A percentile compares a stretch with the other conserved stretches of the same genome.
These are phyloP conservation scores for Eupithecia centaureata DNA, from an alignment of 2,888 invertebrate species.

Conservation along the genomic window DNA sequence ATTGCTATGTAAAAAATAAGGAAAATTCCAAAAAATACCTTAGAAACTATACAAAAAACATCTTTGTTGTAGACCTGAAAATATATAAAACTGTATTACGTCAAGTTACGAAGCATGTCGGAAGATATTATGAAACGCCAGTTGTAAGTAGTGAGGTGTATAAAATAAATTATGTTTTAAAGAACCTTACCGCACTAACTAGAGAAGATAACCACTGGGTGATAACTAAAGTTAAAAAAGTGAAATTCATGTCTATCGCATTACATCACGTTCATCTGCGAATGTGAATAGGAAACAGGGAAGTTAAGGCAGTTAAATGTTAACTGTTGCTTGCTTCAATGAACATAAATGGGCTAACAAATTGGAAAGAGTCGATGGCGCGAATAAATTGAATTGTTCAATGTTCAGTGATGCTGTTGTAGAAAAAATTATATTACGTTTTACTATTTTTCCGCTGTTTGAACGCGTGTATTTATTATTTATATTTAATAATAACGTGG, in stretches of 20 bases:
- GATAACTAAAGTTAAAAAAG: slow-evolving; percentile 64
- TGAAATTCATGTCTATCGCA: slow-evolving; percentile 64
- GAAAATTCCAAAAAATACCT: slow-evolving; percentile 53
- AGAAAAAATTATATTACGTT: neutral
- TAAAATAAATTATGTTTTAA: slow-evolving; percentile 25
- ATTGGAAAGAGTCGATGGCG: slow-evolving; percentile 51
- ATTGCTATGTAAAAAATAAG: too few relatives aligned
- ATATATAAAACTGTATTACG: neutral
- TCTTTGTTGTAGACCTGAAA: slow-evolving; percentile 72
- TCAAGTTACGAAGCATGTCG: neutral
- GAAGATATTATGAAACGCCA: neutral
- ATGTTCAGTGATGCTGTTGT: neutral
- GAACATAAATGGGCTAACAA: slow-evolving; percentile 54
- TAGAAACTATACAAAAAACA: slow-evolving; percentile 65
- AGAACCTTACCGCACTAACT: slow-evolving; percentile 64
- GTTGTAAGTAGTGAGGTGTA: neutral
- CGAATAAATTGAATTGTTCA: slow-evolving; percentile 12
- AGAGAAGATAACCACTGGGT: slow-evolving; percentile 52
- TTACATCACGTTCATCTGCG: slow-evolving; percentile 57
- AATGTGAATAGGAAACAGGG: slow-evolving; percentile 50
- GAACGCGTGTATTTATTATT: too few relatives aligned
- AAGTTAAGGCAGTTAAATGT: slow-evolving; percentile 58
- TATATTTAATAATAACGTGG: too few relatives aligned
- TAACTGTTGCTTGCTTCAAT: slow-evolving; percentile 57
- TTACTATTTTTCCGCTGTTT: too few relatives aligned